phyloP scores from a whole-genome alignment of 53 echinoderm and acorn worm genomes.

The Zoroaster sp. region DNA sequence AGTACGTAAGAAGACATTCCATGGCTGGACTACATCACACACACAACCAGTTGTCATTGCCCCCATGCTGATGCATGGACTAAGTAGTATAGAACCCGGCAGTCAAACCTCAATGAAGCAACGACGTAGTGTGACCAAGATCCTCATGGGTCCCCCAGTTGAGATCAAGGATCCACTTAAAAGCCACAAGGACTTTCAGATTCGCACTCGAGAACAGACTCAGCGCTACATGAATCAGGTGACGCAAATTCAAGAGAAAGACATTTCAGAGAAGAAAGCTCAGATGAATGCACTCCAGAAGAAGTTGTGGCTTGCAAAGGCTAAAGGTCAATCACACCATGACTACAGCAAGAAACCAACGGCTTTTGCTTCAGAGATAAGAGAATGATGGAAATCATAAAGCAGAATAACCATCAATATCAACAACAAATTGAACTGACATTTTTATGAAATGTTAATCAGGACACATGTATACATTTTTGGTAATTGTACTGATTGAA shows the following conservation, averaged over 20 bases:
- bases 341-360: slow-evolving; percentile 38
- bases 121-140: slow-evolving; percentile 18
- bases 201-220: slow-evolving; percentile 86
- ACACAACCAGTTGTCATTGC: slow-evolving; percentile 72
- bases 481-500: too few relatives aligned
- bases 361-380: slow-evolving; percentile 63
- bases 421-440: too few relatives aligned
- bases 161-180: slow-evolving; percentile 80
- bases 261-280: slow-evolving; percentile 54
- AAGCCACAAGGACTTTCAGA: slow-evolving; percentile 77
- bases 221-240: slow-evolving; percentile 78
- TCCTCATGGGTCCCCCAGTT: slow-evolving; percentile 20
- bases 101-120: neutral
- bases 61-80: slow-evolving; percentile 87
- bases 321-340: slow-evolving; percentile 43
- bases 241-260: slow-evolving; percentile 69
- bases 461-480: too few relatives aligned
- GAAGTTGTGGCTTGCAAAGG: slow-evolving; percentile 78
- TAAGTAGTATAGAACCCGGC: slow-evolving; percentile 20
- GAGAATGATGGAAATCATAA: slow-evolving; percentile 21
- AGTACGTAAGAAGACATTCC: slow-evolving; percentile 78
- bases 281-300: slow-evolving; percentile 61
- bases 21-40: slow-evolving; percentile 91
- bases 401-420: neutral
- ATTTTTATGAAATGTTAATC: too few relatives aligned